Conservation (phyloP, 2,113 vertebrate species). For the Solenodon paradoxus region DNA sequence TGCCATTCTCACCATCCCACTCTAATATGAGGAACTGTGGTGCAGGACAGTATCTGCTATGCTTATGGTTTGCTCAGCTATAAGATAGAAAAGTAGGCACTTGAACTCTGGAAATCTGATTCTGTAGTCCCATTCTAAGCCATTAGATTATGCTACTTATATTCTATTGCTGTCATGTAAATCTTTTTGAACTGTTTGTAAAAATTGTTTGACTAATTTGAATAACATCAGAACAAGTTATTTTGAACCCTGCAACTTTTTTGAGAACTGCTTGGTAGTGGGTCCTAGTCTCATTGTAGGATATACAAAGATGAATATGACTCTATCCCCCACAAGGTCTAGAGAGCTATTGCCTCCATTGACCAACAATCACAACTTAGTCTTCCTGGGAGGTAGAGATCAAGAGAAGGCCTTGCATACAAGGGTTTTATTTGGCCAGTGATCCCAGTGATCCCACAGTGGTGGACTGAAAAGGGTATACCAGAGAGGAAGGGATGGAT, state of each 20-base stretch:
- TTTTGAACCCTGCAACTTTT: background rate
- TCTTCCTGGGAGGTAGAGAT: background rate
- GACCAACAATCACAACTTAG: too few species aligned
- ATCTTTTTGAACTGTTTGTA: background rate
- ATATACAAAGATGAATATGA: background rate
- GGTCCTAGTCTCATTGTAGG: background rate
- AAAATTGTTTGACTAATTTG: background rate
- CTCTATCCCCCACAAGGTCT: background rate
- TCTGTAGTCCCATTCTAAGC: background rate
- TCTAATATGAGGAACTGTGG: background rate
- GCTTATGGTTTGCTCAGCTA: background rate
- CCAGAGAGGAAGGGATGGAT: background rate
- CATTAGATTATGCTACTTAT: background rate
- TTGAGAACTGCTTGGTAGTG: background rate
- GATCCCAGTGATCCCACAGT: background rate
- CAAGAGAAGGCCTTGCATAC: background rate
- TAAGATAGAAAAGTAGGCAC: background rate
- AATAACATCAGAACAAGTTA: background rate
- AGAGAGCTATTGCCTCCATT: background rate
- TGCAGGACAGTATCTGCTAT: fast-evolving
- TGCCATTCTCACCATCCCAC: background rate
- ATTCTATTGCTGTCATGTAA: background rate
- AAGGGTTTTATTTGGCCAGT: background rate
- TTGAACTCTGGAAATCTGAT: background rate
- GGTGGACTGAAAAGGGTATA: background rate